Base-by-base conservation (phyloP, 53 echinoderm and acorn worm species). In the Holothuria scabra region DNA sequence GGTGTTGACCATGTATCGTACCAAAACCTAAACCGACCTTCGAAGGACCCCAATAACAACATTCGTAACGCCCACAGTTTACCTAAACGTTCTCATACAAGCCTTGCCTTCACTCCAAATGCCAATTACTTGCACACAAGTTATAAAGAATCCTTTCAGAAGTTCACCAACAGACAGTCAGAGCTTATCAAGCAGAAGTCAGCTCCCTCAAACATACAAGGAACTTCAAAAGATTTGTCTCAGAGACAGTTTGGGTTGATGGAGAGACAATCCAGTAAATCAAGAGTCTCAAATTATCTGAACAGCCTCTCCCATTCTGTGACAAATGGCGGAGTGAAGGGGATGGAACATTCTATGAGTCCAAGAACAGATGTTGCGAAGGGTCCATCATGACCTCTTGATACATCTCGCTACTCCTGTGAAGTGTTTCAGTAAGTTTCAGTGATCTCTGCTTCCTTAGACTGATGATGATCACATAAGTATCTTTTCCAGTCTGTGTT, bases 151-250 rank as follows among this genome's bases (percentile, higher is more conserved):
- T 58, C 79, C 14, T 41, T 22, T 21, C 57, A 57, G 22, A 29
- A 55, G 31, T 79, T 79, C 20, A 58, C 59, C 57, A 79, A 79
- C 49, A 46, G 79, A 52, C 79, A 79, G 35, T 58, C 57, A 3
- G 79, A 79, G 79, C 30, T 79, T 8, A 59, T 79, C 57, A 79
- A 79, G 30, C 79, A 79, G 1, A 79, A 59, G 58, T 79, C 79
- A 9, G 79, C 79, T 34, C 79, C 79, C 25, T 79, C 79, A 5
- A 14, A 30, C 32, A 28, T 59, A 55, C 14, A 59, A 12, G 79
- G 59, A 33, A 35, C 32, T 19, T 69, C 69, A 2, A n/a, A 16
- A 44, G 72, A 34, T 30, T 25, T 3, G 3, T 26, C 48, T 41
- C 72, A 72, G 25, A 72, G 72, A 72, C 72, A 72, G 14, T 44